Base-by-base conservation (phyloP, 1,140 invertebrate genomes). In the Macrostomum lignano region DNA sequence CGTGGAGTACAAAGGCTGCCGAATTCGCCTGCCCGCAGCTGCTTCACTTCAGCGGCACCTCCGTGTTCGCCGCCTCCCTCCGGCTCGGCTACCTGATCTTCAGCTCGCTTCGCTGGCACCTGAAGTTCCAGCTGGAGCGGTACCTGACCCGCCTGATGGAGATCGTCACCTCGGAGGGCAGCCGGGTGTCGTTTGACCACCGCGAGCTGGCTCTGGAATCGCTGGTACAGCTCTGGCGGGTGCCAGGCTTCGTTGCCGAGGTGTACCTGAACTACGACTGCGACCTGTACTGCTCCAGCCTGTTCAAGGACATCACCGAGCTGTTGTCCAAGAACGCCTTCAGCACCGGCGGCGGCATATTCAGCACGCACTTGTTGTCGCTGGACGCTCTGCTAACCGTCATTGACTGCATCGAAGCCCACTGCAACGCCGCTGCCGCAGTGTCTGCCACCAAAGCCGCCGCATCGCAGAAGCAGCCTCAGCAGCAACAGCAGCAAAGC, bases 231-330 rank as follows among this genome's bases (percentile, higher is more conserved):
- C 56, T 96, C 38, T 93, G 84, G 70, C 44, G 58, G 31, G 57
- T 64, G 21, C 62, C 62, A 21, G 59, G 59, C 7, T 42, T 64
- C 9, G 58, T 81, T 2, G 77, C 81, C 2, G 88, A 98, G 57
- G 54, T 98, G 2, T 98, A 86, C 58, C 62, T 96, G 1, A 98
- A 98, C 61, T 98, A 86, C 47, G 91, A 98, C 52, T 98, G 88
- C 60, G 79, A 86, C 58, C 62, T 94, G 7, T 94, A 91, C 53
- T 82, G 79, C 44, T 72, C 72, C 13, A 93, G 94, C 61, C 60
- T 94, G 11, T 93, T 91, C 51, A 86, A 96, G 58, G 82, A 94
- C 51, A 59, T 93, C 2, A 82, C 81, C 9, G 88, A 94, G 53
- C 55, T 91, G 19, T 55, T 94, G 3, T 81, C 81, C 1, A 88